Percentiles rank a stretch among this genome's conserved stretches.
phyloP scores from a whole-genome alignment of 1,140 invertebrate species.

The Bombus balteatus region DNA sequence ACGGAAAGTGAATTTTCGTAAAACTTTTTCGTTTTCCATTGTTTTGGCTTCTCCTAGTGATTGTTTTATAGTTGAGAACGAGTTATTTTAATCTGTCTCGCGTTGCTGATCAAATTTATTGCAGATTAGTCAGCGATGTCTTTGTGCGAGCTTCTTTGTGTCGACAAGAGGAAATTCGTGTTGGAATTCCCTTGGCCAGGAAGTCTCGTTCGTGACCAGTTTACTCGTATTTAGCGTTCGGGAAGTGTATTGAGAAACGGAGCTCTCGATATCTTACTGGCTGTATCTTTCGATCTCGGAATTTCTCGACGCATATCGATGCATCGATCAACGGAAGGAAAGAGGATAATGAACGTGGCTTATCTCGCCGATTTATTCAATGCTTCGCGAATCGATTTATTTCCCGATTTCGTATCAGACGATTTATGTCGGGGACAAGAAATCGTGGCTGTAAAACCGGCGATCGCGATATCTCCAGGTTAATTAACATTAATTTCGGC shows the following conservation, averaged over 20 bases:
- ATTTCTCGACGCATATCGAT: slow-evolving; percentile 12
- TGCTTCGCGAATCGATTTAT: background rate
- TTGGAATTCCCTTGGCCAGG: background rate
- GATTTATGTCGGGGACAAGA: background rate
- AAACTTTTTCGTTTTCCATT: background rate
- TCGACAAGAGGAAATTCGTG: background rate
- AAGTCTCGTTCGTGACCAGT: slow-evolving; percentile 2
- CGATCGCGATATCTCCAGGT: background rate
- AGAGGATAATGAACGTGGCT: slow-evolving; percentile 14
- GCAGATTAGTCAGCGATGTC: background rate
- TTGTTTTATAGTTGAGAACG: background rate
- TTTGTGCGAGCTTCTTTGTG: background rate
- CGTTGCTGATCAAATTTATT: no score
- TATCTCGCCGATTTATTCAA: slow-evolving; percentile 24
- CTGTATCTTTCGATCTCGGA: slow-evolving; percentile 14
- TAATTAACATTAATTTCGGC: slow-evolving; percentile 7
- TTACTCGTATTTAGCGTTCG: slow-evolving; percentile 9
- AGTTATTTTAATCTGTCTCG: no score
- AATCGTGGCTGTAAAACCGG: background rate
- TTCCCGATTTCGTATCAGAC: background rate
- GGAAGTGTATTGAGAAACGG: background rate
- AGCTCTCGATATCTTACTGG: background rate
- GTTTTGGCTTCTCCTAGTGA: no score
- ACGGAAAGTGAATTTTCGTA: background rate
- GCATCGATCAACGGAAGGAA: slow-evolving; percentile 13